Evolutionary conservation across 2,888 invertebrate genomes (phyloP).

Genomic region (Pelosia muscerda): DNA sequence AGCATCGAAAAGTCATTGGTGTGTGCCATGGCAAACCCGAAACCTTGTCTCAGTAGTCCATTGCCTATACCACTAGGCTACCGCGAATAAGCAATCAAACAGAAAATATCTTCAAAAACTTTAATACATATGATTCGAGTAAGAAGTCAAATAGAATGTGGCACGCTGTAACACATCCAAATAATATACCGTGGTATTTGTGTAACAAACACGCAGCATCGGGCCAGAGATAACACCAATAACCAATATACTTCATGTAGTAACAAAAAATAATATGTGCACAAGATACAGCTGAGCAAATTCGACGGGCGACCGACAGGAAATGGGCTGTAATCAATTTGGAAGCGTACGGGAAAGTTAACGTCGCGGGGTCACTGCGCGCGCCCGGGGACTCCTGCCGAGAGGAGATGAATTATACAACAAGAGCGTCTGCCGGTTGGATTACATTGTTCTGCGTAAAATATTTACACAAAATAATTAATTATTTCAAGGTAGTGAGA

Average conservation of each 20-base stretch:
- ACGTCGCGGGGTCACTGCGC: slow-evolving; percentile 38
- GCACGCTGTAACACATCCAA: no score
- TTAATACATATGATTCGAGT: no score
- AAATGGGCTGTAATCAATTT: slow-evolving; percentile 41
- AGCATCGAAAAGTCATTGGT: no score
- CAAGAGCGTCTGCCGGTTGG: not conserved
- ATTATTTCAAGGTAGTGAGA: no score
- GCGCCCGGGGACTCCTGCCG: slow-evolving; percentile 22
- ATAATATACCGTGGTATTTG: no score
- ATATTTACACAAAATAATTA: not conserved
- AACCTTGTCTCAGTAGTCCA: no score
- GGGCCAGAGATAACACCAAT: not conserved
- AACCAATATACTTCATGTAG: not conserved
- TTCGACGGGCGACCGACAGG: slow-evolving; percentile 32
- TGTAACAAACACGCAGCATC: not conserved
- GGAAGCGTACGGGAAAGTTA: slow-evolving; percentile 31
- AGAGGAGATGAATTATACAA: slow-evolving; percentile 29
- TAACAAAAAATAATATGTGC: not conserved
- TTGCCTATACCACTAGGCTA: no score
- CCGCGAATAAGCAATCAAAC: no score
- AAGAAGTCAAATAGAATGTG: no score
- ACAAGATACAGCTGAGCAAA: slow-evolving; percentile 29
- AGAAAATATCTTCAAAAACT: no score
- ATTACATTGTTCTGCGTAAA: not conserved
- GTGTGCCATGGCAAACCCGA: no score